These are phyloP conservation scores for Macrosiphum euphorbiae DNA, from an alignment of 2,888 invertebrate species.

Conservation along the genomic window DNA sequence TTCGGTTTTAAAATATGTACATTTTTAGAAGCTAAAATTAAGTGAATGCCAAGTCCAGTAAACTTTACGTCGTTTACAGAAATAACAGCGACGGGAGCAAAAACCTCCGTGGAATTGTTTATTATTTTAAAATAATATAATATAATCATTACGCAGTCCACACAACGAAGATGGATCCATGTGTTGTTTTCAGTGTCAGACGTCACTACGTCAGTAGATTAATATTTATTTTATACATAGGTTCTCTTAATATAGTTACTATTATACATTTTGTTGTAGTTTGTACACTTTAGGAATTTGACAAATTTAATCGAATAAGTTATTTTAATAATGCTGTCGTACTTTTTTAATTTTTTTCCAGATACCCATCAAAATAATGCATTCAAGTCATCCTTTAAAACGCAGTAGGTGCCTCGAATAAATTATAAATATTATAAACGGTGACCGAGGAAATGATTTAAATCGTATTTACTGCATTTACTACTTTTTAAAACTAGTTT, in stretches of 20 bases:
- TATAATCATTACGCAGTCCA: background rate
- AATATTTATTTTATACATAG: background rate
- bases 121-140: conserved; percentile 16
- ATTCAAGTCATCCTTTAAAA: background rate
- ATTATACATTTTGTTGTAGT: background rate
- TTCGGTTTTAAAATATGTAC: conserved; percentile 49
- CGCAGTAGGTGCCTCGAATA: background rate
- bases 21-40: conserved; percentile 35
- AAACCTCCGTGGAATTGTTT: conserved; percentile 31
- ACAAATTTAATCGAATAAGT: background rate
- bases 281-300: background rate
- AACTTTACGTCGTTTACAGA: conserved; percentile 28
- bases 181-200: background rate
- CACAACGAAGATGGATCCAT: background rate
- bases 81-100: conserved; percentile 28
- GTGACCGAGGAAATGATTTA: background rate
- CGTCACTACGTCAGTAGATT: no score
- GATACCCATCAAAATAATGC: background rate
- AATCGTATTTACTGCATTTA: background rate
- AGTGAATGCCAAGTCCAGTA: conserved; percentile 23
- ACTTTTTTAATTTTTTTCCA: background rate
- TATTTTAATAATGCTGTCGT: background rate
- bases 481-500: background rate
- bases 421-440: background rate
- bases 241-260: background rate